Conservation (phyloP, 2,113 vertebrate species). For the Picathartes gymnocephalus region DNA sequence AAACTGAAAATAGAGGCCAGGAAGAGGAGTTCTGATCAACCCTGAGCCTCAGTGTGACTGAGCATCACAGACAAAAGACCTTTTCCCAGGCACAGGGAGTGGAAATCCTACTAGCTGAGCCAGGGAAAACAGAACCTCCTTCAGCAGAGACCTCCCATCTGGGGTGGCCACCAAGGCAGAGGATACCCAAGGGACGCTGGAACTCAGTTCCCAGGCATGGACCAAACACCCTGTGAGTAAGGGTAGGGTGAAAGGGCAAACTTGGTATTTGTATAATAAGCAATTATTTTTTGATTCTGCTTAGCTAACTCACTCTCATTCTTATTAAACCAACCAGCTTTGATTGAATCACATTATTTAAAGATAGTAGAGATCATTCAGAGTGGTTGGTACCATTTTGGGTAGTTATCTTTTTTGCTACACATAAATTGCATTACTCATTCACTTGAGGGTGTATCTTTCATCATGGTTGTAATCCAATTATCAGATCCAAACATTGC, state of each 20-base stretch:
- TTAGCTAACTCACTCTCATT: not conserved
- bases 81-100: not conserved
- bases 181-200: not conserved
- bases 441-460: not conserved
- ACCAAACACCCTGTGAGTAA: not conserved
- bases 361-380: not conserved
- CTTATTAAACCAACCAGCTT: not conserved
- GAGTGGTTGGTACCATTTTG: not conserved
- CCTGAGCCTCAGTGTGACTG: not conserved
- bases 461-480: not conserved
- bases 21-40: not conserved
- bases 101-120: not conserved
- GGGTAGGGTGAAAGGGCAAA: not conserved
- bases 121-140: not conserved
- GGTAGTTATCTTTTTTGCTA: not conserved
- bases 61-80: not conserved
- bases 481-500: constrained; percentile 33
- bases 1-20: not conserved
- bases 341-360: not conserved
- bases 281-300: not conserved
- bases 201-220: not conserved
- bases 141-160: not conserved
- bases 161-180: not conserved
- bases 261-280: not conserved
- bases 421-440: not conserved